These are phyloP conservation scores for Araneus ventricosus DNA, from an alignment of 1,140 invertebrate species.

Conservation along the genomic window DNA sequence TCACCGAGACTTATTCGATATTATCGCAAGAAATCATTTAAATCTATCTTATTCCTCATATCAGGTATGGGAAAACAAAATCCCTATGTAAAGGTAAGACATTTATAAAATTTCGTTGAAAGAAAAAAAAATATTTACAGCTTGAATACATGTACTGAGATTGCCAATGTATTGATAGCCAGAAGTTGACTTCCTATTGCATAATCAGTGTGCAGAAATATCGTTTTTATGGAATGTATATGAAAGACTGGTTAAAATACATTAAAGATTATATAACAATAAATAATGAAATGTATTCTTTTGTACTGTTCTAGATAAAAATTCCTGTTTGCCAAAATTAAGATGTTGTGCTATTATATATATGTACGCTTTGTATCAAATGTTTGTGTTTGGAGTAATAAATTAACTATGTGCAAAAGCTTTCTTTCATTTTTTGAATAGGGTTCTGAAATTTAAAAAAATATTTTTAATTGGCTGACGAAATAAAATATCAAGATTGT, in stretches of 20 bases:
- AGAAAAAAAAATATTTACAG: too few species aligned
- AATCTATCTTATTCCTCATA: too few species aligned
- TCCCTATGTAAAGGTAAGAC: too few species aligned
- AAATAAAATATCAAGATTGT: too few species aligned
- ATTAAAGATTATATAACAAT: constrained; percentile 20
- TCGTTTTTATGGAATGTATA: not conserved
- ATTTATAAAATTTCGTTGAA: too few species aligned
- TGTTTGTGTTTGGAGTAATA: constrained; percentile 59
- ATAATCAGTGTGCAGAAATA: not conserved
- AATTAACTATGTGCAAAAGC: constrained; percentile 38
- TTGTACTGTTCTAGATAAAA: not conserved
- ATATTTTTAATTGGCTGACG: too few species aligned
- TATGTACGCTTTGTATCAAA: constrained; percentile 63
- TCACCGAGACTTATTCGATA: too few species aligned
- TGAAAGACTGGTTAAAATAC: not conserved
- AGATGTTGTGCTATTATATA: constrained; percentile 58
- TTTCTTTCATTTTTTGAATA: not conserved
- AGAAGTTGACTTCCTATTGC: not conserved
- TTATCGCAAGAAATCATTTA: too few species aligned
- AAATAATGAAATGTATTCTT: constrained; percentile 6
- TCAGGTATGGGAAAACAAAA: too few species aligned
- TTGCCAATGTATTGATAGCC: not conserved
- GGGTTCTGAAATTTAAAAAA: too few species aligned
- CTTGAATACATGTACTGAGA: not conserved
- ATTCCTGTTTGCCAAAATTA: constrained; percentile 54